Evolutionary conservation across 2,797 vertebrate genomes (phyloP), one percentile per base, ranked within the genome.

Genomic region (Scomberomorus guttatus): DNA sequence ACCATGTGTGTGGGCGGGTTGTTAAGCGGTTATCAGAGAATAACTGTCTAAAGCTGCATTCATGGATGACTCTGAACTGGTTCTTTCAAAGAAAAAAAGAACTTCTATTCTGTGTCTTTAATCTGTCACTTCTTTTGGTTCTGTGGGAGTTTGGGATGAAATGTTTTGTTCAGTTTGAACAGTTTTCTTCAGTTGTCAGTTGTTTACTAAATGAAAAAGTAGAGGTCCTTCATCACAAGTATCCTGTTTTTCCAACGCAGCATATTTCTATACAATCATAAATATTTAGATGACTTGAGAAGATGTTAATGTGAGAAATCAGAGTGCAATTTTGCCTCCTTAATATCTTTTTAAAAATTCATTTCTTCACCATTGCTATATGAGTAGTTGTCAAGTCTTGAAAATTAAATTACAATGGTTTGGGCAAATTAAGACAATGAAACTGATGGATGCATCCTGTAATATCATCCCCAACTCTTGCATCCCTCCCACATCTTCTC

Each of bases 111-210:
- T 62, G 29, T 54, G 80, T 27, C 69, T 75, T 81, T 79, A 27
- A 81, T 83, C 60, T 84, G 62, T 73, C 61, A 59, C 27, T 67
- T 69, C 70, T 61, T 69, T 77, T 59, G 44, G 32, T 59, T 73
- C 56, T 85, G 81, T 88, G 83, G 89, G 88, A 68, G 85, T 82
- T 81, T 50, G 39, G 69, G 48, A 70, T 52, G 62, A 81, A 5
- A 70, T 25, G 14, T 56, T 15, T 72, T 79, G 29, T 57, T 64
- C 13, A 27, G 6, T 68, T 74, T 52, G 15, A 37, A 52, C 4
- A n/a, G n/a, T n/a, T 82, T 87, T 88, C 57, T 76, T 81, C 22
- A 65, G 22, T 34, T 83, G 79, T 83, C 75, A 78, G 6, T 59
- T 20, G 4, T 42, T 85, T 57, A 6, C 4, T 58, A 20, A 75